Conservation (phyloP, 1,140 invertebrate genomes). For the Medauroidea extradentata region DNA sequence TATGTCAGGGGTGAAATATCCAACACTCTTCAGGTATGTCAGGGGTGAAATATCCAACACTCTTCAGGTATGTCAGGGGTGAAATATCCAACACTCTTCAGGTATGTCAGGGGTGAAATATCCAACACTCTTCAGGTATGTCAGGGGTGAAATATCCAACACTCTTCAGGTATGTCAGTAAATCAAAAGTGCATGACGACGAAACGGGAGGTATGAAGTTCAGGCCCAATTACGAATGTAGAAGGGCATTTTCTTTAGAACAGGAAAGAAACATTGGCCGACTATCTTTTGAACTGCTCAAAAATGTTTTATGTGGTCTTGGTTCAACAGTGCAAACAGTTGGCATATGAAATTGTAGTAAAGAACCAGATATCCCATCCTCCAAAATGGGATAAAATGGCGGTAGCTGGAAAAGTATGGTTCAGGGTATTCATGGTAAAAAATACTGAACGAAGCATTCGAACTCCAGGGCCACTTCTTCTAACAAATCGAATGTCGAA, state of each 20-base stretch:
- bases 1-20: background rate
- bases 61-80: constrained; percentile 1
- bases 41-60: background rate
- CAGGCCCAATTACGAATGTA: background rate
- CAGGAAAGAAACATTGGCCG: constrained; percentile 15
- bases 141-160: background rate
- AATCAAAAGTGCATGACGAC: background rate
- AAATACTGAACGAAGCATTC: constrained; percentile 22
- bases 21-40: constrained; percentile 2
- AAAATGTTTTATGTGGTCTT: constrained; percentile 38
- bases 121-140: constrained; percentile 2
- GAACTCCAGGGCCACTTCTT: constrained; percentile 27
- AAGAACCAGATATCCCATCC: constrained; percentile 20
- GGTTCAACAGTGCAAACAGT: constrained; percentile 17
- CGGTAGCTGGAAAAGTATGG: constrained; percentile 21
- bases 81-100: constrained; percentile 2
- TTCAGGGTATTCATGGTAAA: constrained; percentile 25
- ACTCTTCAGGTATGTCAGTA: background rate
- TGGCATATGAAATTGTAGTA: constrained; percentile 36
- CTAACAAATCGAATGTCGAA: constrained; percentile 19
- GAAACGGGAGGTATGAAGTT: background rate
- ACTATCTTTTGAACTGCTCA: constrained; percentile 28
- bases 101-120: constrained; percentile 1
- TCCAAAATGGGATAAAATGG: constrained; percentile 17
- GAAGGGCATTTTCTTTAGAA: constrained; percentile 6